Conservation (phyloP, 2,113 vertebrate genomes). For the Circaetus cinerascens region DNA sequence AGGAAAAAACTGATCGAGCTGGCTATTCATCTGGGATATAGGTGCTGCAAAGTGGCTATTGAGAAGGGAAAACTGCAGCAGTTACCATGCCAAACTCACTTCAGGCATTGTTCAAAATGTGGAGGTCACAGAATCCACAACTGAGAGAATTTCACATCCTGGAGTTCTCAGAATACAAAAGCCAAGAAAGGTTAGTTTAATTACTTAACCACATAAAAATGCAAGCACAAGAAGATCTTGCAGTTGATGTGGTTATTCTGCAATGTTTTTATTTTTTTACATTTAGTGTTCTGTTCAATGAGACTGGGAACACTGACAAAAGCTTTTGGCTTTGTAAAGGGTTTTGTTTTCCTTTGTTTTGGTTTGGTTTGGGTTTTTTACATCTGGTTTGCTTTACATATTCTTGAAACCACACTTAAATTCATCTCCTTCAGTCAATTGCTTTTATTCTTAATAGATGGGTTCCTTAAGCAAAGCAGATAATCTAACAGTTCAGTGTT, state of each 20-base stretch:
- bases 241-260: neutral
- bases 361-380: accelerated
- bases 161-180: neutral
- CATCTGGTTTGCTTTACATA: neutral
- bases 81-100: neutral
- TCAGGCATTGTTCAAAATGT: neutral
- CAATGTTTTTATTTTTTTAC: neutral
- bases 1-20: conserved; percentile 29
- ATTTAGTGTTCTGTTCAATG: neutral
- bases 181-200: neutral
- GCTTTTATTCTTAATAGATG: neutral
- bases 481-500: neutral
- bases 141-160: neutral
- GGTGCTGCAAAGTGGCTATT: neutral
- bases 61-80: neutral
- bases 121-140: neutral
- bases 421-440: neutral
- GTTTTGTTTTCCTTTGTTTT: neutral
- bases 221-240: neutral
- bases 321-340: neutral
- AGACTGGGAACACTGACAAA: neutral
- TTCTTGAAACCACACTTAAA: neutral
- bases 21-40: neutral
- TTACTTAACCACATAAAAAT: neutral
- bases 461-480: neutral